These are phyloP conservation scores for Phortica variegata DNA, from an alignment of 1,140 invertebrate species.

Conservation along the genomic window DNA sequence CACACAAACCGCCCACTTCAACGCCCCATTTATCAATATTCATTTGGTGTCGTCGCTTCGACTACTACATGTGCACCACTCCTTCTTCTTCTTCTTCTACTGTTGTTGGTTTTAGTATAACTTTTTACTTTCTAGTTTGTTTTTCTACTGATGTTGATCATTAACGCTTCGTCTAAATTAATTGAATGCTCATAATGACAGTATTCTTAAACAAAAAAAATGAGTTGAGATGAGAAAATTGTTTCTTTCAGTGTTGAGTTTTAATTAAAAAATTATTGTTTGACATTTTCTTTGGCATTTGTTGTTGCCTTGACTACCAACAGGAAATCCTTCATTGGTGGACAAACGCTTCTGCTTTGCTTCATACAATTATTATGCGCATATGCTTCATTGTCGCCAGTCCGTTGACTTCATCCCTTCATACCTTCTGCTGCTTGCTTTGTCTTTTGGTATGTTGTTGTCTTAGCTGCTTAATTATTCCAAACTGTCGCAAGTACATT, in stretches of 20 bases:
- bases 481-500: slow-evolving; percentile 54
- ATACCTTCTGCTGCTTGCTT: no score
- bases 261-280: slow-evolving; percentile 54
- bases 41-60: slow-evolving; percentile 48
- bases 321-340: not conserved
- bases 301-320: not conserved
- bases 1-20: slow-evolving; percentile 37
- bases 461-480: slow-evolving; percentile 44
- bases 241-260: slow-evolving; percentile 53
- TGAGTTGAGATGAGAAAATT: no score
- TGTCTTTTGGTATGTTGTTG: no score
- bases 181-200: slow-evolving; percentile 54
- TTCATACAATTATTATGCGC: no score
- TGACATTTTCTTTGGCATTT: slow-evolving; percentile 27
- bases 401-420: no score
- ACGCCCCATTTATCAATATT: slow-evolving; percentile 55
- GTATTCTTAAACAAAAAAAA: no score
- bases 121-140: slow-evolving; percentile 8
- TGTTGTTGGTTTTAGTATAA: slow-evolving; percentile 21
- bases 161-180: slow-evolving; percentile 40
- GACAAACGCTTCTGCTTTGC: no score
- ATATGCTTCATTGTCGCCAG: no score
- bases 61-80: slow-evolving; percentile 10
- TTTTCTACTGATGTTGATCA: slow-evolving; percentile 11
- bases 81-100: slow-evolving; percentile 17